Evolutionary conservation across 2,888 invertebrate genomes (phyloP), one percentile per base, ranked within the genome.

Genomic region (Neuroscelio doddi): DNA sequence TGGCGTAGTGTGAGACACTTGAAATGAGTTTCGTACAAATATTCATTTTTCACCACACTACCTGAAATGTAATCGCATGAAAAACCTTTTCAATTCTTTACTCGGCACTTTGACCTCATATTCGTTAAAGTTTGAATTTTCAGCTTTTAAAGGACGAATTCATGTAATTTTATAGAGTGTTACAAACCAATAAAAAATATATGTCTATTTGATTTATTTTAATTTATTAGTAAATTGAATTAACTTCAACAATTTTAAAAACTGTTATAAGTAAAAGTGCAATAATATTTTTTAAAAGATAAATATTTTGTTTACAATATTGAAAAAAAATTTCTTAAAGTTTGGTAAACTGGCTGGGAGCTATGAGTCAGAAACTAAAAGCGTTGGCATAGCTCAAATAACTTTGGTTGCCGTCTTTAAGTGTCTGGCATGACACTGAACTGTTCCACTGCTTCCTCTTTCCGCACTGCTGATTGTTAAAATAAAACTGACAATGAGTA

Each of bases 291-390:
- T n/a, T n/a, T n/a, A n/a, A n/a, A n/a, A n/a, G n/a, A n/a, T n/a
- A n/a, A 5, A 26, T 4, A 26, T 26, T 26, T 26, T 14, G 36
- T 36, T 51, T 27, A n/a, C 8, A 14, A 27, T 44, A 9, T 24
- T 61, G 21, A 14, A 52, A 52, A 62, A 49, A n/a, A n/a, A n/a
- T n/a, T n/a, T n/a, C n/a, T n/a, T n/a, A n/a, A n/a, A n/a, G n/a
- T 52, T 15, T 32, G 46, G 47, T 46, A 64, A 64, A 64, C 63
- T 67, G 73, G 71, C 73, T 64, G 63, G 64, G 69, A 74, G 68
- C 68, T 69, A 59, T 77, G 75, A 78, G 69, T 78, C 76, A 76
- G 72, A 68, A 69, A 75, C 75, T 77, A 77, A 75, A 78, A 78
- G 69, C 70, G 74, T 74, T 73, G 62, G 68, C 69, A 75, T 77